phyloP scores from a whole-genome alignment of 2,797 vertebrate genomes.

The Clarias platycephalus region DNA sequence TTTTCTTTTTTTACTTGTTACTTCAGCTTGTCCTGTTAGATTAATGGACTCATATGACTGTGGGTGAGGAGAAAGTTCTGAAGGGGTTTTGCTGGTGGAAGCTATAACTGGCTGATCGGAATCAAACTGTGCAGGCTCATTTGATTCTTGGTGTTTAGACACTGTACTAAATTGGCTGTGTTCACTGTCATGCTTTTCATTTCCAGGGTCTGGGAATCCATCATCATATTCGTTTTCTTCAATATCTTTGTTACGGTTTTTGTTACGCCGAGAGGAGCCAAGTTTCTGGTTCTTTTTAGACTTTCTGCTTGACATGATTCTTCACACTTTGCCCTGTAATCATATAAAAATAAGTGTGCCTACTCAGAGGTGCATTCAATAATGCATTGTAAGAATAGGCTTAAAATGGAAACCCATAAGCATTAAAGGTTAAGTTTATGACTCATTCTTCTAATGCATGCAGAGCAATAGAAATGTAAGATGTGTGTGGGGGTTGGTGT shows the following conservation, averaged over 20 bases:
- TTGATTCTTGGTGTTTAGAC: constrained; percentile 24
- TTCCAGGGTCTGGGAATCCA: constrained; percentile 8
- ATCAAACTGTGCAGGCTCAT: constrained; percentile 10
- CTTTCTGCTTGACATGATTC: constrained; percentile 64
- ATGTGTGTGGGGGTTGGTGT: not conserved
- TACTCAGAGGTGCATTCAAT: constrained; percentile 17
- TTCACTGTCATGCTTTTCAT: constrained; percentile 29
- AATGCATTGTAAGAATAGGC: constrained; percentile 15
- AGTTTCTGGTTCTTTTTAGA: constrained; percentile 63
- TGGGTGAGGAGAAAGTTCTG: constrained; percentile 17
- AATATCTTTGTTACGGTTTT: constrained; percentile 26
- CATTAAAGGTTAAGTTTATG: constrained; percentile 23
- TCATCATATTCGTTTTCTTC: constrained; percentile 45
- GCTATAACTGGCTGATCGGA: constrained; percentile 14
- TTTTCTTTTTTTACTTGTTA: constrained; percentile 62
- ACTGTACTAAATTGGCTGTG: constrained; percentile 18
- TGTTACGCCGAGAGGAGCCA: constrained; percentile 62
- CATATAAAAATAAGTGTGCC: constrained; percentile 61
- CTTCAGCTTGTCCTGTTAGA: constrained; percentile 5
- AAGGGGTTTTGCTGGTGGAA: constrained; percentile 16
- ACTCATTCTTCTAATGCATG: constrained; percentile 36
- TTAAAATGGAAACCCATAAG: constrained; percentile 31
- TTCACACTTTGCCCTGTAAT: constrained; percentile 31
- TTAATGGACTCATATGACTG: constrained; percentile 12
- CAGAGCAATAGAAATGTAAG: not conserved